Evolutionary conservation across 2,113 vertebrate species (phyloP).

Genomic region (Ageneiosus marmoratus): DNA sequence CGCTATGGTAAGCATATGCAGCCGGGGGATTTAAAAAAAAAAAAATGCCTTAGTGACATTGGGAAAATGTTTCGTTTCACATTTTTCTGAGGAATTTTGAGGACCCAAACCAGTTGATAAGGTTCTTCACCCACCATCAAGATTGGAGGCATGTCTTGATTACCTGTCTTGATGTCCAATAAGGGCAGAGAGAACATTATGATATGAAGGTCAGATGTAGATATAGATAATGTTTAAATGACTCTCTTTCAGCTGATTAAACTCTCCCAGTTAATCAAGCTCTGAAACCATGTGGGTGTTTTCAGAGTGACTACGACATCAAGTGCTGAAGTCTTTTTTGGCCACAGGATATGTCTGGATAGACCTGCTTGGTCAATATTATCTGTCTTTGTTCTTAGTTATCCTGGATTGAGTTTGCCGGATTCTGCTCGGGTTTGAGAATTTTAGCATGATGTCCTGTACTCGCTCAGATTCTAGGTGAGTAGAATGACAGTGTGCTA

Average conservation of each 20-base stretch:
- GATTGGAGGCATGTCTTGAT: not conserved
- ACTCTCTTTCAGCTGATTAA: not conserved
- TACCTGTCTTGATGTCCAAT: not conserved
- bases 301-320: constrained; percentile 22
- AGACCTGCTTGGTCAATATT: not conserved
- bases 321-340: not conserved
- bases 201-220: not conserved
- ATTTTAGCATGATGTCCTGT: constrained; percentile 15
- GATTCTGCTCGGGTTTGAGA: constrained; percentile 10
- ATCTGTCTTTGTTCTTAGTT: too few species aligned
- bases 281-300: not conserved
- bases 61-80: constrained; percentile 7
- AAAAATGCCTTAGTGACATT: not conserved
- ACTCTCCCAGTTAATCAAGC: not conserved
- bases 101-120: not conserved
- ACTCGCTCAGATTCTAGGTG: constrained; percentile 30
- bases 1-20: not conserved
- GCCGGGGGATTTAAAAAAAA: constrained; percentile 5
- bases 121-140: not conserved
- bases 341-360: constrained; percentile 6
- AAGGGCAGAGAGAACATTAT: not conserved
- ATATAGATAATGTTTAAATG: not conserved
- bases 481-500: not conserved
- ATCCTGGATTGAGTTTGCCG: too few species aligned
- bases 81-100: not conserved